Conservation (phyloP, 2,888 invertebrate species). For the Trimorus sp. region DNA sequence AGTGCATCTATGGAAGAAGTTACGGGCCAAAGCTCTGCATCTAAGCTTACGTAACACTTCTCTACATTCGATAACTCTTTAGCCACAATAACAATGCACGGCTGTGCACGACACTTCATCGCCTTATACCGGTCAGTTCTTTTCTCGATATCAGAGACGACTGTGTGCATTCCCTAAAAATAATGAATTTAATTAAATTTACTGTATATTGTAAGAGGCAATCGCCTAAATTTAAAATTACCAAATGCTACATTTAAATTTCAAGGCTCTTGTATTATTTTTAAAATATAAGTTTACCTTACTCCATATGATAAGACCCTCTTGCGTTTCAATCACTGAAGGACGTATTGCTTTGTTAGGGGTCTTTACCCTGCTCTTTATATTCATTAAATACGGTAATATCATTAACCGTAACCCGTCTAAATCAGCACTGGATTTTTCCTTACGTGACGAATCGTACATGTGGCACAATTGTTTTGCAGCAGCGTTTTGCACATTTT, state of each 20-base stretch:
- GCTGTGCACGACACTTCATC: constrained; percentile 31
- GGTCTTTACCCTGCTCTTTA: constrained; percentile 18
- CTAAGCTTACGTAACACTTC: constrained; percentile 26
- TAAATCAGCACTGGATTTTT: constrained; percentile 5
- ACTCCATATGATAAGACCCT: constrained; percentile 26
- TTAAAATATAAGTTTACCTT: constrained; percentile 7
- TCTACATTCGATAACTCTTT: constrained; percentile 21
- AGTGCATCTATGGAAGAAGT: constrained; percentile 11
- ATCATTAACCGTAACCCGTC: constrained; percentile 24
- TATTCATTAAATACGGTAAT: constrained; percentile 25
- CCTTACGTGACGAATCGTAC: neutral
- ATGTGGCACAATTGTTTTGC: neutral
- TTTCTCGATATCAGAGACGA: constrained; percentile 36
- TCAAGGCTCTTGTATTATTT: too few species aligned
- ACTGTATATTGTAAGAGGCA: neutral
- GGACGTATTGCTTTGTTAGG: neutral
- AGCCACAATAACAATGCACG: constrained; percentile 34
- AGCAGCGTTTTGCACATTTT: constrained; percentile 5
- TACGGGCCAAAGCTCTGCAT: constrained; percentile 32
- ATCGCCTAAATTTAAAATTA: too few species aligned
- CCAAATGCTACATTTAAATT: too few species aligned
- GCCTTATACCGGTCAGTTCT: constrained; percentile 27
- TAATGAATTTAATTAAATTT: neutral
- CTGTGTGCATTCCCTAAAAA: constrained; percentile 13
- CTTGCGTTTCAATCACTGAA: constrained; percentile 28